Base-by-base conservation (phyloP, 1,140 invertebrate species). In the Drosophila watanabei region DNA sequence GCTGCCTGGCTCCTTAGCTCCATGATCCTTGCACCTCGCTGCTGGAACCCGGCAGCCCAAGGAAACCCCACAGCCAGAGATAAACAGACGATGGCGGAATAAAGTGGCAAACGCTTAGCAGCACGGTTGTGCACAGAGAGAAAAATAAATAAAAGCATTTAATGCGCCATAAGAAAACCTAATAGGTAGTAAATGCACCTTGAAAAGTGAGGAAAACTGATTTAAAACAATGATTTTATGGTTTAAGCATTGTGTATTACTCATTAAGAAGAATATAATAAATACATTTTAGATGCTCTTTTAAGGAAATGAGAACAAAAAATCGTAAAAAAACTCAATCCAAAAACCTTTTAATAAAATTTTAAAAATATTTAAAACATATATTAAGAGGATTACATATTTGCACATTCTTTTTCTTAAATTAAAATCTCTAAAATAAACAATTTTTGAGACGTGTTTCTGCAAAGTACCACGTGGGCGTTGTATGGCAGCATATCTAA, bases 51-150 rank as follows among this genome's bases (percentile, higher is more conserved):
- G 56, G 49, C 72, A 77, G 37, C 43, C 41, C 58, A 51, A 41
- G 76, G 49, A 78, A 57, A 18, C 51, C 46, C 46, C 20, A 61
- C 8, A 49, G 64, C 63, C 75, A 70, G 73, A 85, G 86, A 89
- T 90, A 90, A 89, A 75, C 70, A 90, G 70, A 85, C 78, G 71
- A 68, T 72, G 75, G 70, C 66, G 35, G 68, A 68, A 89, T 79
- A 82, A 84, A 84, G 85, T 89, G 81, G 80, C 85, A 89, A 84
- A 37, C 69, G 72, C 69, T 81, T 84, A 59, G 48, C 28, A 81
- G 49, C 54, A 80, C 51, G 59, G 37, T n/a, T 65, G 2, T 32
- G 16, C 49, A 57, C 39, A 30, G 63, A 20, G 10, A 69, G 16
- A 45, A 54, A 54, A 46, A 5, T 9, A 41, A 20, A 56, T 24